Evolutionary conservation across 2,888 invertebrate genomes (phyloP).

Genomic region (Cabera pusaria): DNA sequence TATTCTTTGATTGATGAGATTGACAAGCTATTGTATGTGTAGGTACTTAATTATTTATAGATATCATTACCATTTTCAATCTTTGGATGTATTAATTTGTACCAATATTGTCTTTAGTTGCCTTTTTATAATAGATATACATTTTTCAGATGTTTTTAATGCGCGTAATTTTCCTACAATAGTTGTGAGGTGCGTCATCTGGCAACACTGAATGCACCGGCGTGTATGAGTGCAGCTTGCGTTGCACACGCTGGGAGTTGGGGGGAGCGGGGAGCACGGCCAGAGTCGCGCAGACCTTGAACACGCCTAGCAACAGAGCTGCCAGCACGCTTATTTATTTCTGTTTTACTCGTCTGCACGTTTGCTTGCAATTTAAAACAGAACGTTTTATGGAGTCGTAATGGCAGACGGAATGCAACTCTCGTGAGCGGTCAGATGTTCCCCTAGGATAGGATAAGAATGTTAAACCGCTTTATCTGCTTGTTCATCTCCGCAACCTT

Average conservation of each 20-base stretch:
- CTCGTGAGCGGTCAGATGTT: conserved; percentile 42
- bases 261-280: conserved; percentile 51
- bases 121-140: no score
- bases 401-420: conserved; percentile 50
- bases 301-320: conserved; percentile 75
- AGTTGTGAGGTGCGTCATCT: no score
- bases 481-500: conserved; percentile 41
- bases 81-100: no score
- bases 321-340: conserved; percentile 66
- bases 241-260: conserved; percentile 57
- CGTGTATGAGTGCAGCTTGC: conserved; percentile 53
- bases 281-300: conserved; percentile 75
- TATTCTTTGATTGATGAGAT: no score
- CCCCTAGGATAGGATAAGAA: conserved; percentile 35
- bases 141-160: no score
- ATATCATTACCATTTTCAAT: no score
- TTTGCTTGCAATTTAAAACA: conserved; percentile 66
- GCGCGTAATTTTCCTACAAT: no score
- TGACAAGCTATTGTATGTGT: no score
- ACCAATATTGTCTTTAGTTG: no score
- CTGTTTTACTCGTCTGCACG: conserved; percentile 71
- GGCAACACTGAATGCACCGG: conserved; percentile 20
- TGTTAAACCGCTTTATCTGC: conserved; percentile 37
- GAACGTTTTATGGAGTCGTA: conserved; percentile 65
- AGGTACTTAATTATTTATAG: no score